These are phyloP conservation scores for Macrosteles quadrilineatus DNA, from an alignment of 1,140 invertebrate species.

Conservation along the genomic window DNA sequence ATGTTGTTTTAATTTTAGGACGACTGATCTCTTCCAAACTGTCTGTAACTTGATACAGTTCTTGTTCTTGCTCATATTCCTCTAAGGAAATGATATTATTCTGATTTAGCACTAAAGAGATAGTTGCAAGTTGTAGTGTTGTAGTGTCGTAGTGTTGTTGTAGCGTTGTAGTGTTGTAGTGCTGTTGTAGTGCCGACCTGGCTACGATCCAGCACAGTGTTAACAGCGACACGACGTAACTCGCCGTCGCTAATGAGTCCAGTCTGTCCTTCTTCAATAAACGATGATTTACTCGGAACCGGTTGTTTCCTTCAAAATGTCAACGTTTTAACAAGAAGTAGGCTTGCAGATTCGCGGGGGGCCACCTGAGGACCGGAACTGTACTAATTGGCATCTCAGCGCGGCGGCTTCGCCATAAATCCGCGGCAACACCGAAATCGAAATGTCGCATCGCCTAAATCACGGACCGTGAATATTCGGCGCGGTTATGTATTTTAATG, in stretches of 20 bases:
- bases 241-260: not conserved
- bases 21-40: too few species aligned
- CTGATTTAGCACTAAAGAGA: too few species aligned
- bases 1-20: too few species aligned
- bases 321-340: slow-evolving; percentile 8
- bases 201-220: too few species aligned
- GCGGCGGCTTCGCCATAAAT: not conserved
- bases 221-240: too few species aligned
- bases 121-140: too few species aligned
- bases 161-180: too few species aligned
- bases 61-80: too few species aligned
- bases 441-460: slow-evolving; percentile 22
- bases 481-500: slow-evolving; percentile 28
- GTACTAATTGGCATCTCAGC: slow-evolving; percentile 8
- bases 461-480: slow-evolving; percentile 16
- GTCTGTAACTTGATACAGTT: too few species aligned
- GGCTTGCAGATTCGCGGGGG: slow-evolving; percentile 10
- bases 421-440: slow-evolving; percentile 14
- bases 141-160: too few species aligned
- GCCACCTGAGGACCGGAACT: slow-evolving; percentile 8
- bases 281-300: slow-evolving; percentile 13
- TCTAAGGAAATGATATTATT: too few species aligned
- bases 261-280: not conserved
- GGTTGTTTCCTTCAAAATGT: not conserved
- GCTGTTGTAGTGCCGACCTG: too few species aligned